These are phyloP conservation scores for Drosophila mulleri DNA, from an alignment of 2,888 invertebrate species.

Conservation along the genomic window DNA sequence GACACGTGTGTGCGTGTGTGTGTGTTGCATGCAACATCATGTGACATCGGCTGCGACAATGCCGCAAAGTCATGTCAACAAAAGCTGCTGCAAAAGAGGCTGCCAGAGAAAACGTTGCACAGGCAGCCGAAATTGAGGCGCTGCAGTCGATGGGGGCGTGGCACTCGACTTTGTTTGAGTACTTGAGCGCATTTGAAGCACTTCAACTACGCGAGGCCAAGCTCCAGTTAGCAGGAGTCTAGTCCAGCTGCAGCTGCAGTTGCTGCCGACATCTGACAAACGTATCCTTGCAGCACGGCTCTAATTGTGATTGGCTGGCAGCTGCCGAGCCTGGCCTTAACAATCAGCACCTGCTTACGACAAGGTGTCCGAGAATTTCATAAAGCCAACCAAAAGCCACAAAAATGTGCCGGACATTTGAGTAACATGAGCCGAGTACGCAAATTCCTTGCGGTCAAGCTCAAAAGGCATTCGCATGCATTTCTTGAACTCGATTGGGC, in stretches of 20 bases:
- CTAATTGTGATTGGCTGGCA: conserved; percentile 59
- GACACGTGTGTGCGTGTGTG: neutral
- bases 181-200: neutral
- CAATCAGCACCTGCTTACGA: conserved; percentile 19
- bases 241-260: neutral
- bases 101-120: conserved; percentile 22
- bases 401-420: conserved; percentile 23
- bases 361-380: conserved; percentile 18
- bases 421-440: neutral
- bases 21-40: conserved; percentile 56
- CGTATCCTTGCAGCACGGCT: conserved; percentile 2
- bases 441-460: conserved; percentile 27
- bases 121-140: conserved; percentile 51
- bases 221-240: neutral
- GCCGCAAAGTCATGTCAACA: conserved; percentile 74
- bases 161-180: neutral
- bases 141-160: conserved; percentile 6
- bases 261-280: conserved; percentile 35
- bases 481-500: neutral
- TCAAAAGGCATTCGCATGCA: conserved; percentile 8
- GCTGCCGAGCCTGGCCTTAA: neutral
- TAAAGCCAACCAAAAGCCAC: conserved; percentile 34
- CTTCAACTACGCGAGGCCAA: neutral
- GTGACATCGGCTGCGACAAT: conserved; percentile 75
- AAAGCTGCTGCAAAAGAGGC: conserved; percentile 56